Percentiles rank a stretch among this genome's conserved stretches.
phyloP scores from a whole-genome alignment of 2,797 vertebrate genomes.

The Emys orbicularis region DNA sequence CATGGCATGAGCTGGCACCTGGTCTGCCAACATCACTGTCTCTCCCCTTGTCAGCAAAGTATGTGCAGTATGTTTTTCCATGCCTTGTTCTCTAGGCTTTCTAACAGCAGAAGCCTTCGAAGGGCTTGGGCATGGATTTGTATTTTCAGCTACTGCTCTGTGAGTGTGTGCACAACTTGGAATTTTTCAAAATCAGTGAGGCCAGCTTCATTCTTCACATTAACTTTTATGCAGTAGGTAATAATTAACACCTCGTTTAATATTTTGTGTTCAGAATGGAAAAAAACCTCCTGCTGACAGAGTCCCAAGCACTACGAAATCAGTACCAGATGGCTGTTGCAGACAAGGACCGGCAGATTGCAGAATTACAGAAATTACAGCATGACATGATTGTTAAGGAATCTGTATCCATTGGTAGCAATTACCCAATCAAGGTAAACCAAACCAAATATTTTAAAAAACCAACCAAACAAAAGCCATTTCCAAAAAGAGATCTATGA shows the following conservation, averaged over 20 bases:
- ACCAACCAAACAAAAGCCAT: background rate
- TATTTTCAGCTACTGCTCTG: background rate
- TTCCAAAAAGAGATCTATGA: background rate
- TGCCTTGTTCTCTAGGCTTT: background rate
- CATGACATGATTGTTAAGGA: constrained; percentile 57
- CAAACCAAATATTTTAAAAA: background rate
- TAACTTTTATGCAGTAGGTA: fast-evolving
- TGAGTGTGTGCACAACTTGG: background rate
- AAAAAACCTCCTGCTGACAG: constrained; percentile 74
- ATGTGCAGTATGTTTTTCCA: background rate
- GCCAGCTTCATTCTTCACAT: background rate
- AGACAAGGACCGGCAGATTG: constrained; percentile 77
- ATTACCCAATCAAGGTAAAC: constrained; percentile 76
- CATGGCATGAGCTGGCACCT: background rate
- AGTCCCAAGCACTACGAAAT: constrained; percentile 74
- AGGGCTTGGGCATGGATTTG: background rate
- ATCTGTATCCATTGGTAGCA: constrained; percentile 14
- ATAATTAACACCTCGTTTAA: background rate
- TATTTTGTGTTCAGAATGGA: constrained; percentile 78
- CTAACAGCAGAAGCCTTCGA: background rate
- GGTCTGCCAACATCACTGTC: background rate
- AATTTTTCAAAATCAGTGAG: background rate
- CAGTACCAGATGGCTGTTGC: constrained; percentile 61
- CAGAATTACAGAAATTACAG: constrained; percentile 72
- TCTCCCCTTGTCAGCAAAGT: fast-evolving